A percentile compares a stretch with the other conserved stretches of the same genome.
phyloP scores from a whole-genome alignment of 35 echinoderm and acorn worm genomes.

The Apostichopus californicus region DNA sequence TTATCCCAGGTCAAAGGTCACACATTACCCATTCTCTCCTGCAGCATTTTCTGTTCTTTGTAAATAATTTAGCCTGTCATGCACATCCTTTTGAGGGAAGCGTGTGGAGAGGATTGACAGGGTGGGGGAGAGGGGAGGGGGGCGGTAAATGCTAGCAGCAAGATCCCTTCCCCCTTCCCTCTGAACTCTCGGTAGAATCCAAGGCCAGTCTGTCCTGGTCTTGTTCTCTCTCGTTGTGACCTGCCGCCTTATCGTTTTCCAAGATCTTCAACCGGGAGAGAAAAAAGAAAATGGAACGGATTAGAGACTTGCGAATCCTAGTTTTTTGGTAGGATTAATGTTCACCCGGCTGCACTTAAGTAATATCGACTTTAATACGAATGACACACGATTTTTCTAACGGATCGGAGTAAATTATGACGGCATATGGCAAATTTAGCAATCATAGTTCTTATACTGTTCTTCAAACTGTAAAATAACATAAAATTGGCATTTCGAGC shows the following conservation, averaged over 20 bases:
- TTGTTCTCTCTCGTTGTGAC: slow-evolving; percentile 75
- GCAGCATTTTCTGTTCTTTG: not conserved
- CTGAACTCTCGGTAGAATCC: slow-evolving; percentile 57
- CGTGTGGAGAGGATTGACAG: not conserved
- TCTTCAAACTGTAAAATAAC: no score
- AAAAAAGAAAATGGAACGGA: not conserved
- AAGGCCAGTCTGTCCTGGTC: slow-evolving; percentile 69
- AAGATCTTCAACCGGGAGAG: slow-evolving; percentile 69
- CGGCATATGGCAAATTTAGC: no score
- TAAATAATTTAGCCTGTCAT: not conserved
- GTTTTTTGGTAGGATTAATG: no score
- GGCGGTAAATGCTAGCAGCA: slow-evolving; percentile 73
- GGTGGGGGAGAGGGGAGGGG: no score
- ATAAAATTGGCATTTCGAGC: no score
- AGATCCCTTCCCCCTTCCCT: slow-evolving; percentile 73
- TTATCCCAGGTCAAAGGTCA: not conserved
- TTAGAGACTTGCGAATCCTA: no score
- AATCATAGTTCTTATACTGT: no score
- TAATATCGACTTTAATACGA: no score
- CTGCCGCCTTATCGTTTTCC: slow-evolving; percentile 89
- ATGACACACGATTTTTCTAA: no score
- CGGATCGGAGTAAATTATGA: no score
- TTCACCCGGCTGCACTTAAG: no score
- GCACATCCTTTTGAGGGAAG: not conserved
- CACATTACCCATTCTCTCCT: not conserved